These are phyloP conservation scores for Epinephelus malabaricus DNA, from an alignment of 2,797 vertebrate species.

Conservation along the genomic window DNA sequence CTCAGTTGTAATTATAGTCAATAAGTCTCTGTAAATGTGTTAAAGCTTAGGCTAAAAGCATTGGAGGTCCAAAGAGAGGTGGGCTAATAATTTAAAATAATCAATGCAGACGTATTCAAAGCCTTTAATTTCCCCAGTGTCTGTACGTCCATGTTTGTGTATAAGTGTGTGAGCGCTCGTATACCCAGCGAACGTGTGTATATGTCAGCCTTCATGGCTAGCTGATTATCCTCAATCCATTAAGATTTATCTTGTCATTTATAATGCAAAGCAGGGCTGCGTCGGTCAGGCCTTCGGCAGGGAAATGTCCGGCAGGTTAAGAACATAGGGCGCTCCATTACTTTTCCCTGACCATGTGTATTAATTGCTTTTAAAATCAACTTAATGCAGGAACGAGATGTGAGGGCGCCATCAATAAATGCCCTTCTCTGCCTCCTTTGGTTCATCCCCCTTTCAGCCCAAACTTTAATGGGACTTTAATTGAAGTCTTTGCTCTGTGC, in stretches of 20 bases:
- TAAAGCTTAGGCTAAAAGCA: slow-evolving; percentile 99
- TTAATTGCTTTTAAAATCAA: slow-evolving; percentile 99
- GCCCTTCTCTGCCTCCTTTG: slow-evolving; percentile 87
- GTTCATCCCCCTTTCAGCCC: slow-evolving; percentile 79
- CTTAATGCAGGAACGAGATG: slow-evolving; percentile 98
- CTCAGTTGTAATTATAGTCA: slow-evolving; percentile 99
- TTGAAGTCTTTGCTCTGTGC: slow-evolving; percentile 77
- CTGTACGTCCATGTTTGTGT: slow-evolving; percentile 83
- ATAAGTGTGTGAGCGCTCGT: slow-evolving; percentile 63
- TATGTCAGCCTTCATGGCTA: slow-evolving; percentile 89
- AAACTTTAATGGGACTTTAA: slow-evolving; percentile 87
- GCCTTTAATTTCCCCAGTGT: slow-evolving; percentile 99
- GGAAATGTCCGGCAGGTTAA: slow-evolving; percentile 96
- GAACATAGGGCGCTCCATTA: slow-evolving; percentile 98
- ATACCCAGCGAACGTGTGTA: slow-evolving; percentile 81
- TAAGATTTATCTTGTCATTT: slow-evolving; percentile 99
- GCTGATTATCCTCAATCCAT: slow-evolving; percentile 99
- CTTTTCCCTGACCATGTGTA: slow-evolving; percentile 98
- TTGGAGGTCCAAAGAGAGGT: slow-evolving; percentile 99
- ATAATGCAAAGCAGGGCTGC: slow-evolving; percentile 99
- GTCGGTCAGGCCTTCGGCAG: slow-evolving; percentile 93
- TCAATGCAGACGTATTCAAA: slow-evolving; percentile 99
- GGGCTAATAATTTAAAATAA: slow-evolving; percentile 99
- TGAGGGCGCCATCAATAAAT: slow-evolving; percentile 98
- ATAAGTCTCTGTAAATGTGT: slow-evolving; percentile 99